phyloP scores from a whole-genome alignment of 2,113 vertebrate species.

The Daphoenositta chrysoptera region DNA sequence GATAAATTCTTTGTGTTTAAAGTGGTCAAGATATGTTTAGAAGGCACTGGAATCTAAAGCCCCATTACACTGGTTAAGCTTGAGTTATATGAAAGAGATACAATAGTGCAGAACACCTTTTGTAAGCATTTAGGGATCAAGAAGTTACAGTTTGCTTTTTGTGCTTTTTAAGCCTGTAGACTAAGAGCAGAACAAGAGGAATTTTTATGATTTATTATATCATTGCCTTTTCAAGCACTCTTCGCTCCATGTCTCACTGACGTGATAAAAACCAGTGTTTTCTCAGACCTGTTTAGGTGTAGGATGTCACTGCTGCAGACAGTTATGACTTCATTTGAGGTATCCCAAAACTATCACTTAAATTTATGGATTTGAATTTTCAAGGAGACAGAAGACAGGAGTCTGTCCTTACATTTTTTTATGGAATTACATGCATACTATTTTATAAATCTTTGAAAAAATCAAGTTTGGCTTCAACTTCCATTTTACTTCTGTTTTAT shows the following conservation, averaged over 20 bases:
- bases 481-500: background rate
- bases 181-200: background rate
- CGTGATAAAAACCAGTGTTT: background rate
- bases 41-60: background rate
- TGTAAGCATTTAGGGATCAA: background rate
- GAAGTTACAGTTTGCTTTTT: background rate
- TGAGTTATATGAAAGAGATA: background rate
- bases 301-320: background rate
- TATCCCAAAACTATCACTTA: background rate
- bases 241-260: background rate
- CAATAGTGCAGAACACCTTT: background rate
- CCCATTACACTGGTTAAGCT: background rate
- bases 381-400: background rate
- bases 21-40: background rate
- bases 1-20: background rate
- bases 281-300: background rate
- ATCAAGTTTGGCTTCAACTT: background rate
- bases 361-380: background rate
- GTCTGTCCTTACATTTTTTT: background rate
- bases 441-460: background rate
- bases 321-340: background rate
- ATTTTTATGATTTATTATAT: slow-evolving; percentile 1
- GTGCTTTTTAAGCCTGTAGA: background rate
- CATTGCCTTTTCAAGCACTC: slow-evolving; percentile 13
- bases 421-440: background rate